Conservation (phyloP, 2,113 vertebrate genomes). For the Psittacula cyanocephala region DNA sequence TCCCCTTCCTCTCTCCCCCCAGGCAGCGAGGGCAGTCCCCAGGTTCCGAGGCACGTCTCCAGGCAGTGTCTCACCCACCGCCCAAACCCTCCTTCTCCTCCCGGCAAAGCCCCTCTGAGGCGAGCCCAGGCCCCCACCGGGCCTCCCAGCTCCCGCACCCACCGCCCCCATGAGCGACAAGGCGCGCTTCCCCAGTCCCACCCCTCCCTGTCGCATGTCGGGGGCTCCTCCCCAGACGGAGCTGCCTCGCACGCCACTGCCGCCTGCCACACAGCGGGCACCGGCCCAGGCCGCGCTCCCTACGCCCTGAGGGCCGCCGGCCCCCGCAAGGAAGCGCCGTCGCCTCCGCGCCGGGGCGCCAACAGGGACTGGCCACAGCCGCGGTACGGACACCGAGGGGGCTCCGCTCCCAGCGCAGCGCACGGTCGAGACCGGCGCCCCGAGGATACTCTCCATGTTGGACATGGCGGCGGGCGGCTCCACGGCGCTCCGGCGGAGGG, state of each 20-base stretch:
- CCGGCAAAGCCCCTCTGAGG: not conserved
- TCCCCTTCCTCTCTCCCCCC: not conserved
- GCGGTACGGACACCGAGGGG: too few relatives aligned
- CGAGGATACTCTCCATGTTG: constrained; percentile 20
- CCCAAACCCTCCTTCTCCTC: not conserved
- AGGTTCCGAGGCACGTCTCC: not conserved
- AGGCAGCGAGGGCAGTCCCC: accelerated
- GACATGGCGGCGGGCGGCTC: not conserved
- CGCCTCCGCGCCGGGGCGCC: not conserved
- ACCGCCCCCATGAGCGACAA: not conserved
- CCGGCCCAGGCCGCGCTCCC: not conserved
- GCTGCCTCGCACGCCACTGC: not conserved
- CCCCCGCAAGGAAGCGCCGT: not conserved
- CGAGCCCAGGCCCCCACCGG: not conserved
- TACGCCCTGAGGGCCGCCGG: not conserved
- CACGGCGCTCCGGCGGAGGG: not conserved
- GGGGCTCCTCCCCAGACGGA: not conserved
- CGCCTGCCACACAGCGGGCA: not conserved
- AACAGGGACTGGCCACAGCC: too few relatives aligned
- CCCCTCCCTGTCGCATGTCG: not conserved
- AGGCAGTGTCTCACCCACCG: accelerated
- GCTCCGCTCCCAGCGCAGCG: not conserved
- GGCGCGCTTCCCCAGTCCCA: not conserved
- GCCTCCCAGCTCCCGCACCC: not conserved
- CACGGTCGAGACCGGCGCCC: not conserved